These are phyloP conservation scores for Sebastes diploproa DNA, from an alignment of 2,797 vertebrate species.

Conservation along the genomic window DNA sequence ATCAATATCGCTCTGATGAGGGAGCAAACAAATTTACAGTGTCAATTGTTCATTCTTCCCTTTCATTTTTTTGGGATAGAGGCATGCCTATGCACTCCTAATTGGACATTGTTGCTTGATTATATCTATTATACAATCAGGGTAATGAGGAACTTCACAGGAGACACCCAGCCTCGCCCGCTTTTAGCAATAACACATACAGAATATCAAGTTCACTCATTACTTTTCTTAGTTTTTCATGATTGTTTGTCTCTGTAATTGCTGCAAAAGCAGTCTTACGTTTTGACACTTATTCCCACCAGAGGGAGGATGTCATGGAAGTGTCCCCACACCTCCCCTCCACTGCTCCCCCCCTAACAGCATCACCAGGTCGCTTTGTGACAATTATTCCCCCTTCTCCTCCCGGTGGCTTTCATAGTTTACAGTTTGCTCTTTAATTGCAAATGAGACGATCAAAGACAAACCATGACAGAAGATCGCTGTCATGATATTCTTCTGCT, in stretches of 20 bases:
- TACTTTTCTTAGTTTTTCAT: slow-evolving; percentile 19
- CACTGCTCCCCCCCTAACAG: neutral
- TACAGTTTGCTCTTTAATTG: slow-evolving; percentile 43
- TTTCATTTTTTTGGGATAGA: slow-evolving; percentile 30
- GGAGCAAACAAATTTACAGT: slow-evolving; percentile 43
- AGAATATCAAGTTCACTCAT: slow-evolving; percentile 51
- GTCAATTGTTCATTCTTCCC: slow-evolving; percentile 47
- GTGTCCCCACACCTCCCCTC: neutral
- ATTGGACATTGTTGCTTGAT: slow-evolving; percentile 71
- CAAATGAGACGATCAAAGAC: slow-evolving; percentile 46
- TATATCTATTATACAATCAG: slow-evolving; percentile 75
- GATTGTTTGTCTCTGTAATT: slow-evolving; percentile 52
- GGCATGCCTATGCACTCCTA: slow-evolving; percentile 43
- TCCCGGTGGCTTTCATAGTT: slow-evolving; percentile 39
- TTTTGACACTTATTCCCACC: slow-evolving; percentile 51
- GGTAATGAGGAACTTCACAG: slow-evolving; percentile 62
- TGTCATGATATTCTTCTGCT: neutral
- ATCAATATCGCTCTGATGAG: slow-evolving; percentile 65
- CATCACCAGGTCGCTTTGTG: slow-evolving; percentile 35
- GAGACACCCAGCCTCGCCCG: slow-evolving; percentile 36
- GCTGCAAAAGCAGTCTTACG: slow-evolving; percentile 14
- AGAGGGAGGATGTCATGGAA: slow-evolving; percentile 38
- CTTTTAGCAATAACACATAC: slow-evolving; percentile 42
- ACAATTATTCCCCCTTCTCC: slow-evolving; percentile 27
- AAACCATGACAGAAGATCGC: slow-evolving; percentile 9